Conservation (phyloP, 2,797 vertebrate species). For the Odontamblyopus rebecca region DNA sequence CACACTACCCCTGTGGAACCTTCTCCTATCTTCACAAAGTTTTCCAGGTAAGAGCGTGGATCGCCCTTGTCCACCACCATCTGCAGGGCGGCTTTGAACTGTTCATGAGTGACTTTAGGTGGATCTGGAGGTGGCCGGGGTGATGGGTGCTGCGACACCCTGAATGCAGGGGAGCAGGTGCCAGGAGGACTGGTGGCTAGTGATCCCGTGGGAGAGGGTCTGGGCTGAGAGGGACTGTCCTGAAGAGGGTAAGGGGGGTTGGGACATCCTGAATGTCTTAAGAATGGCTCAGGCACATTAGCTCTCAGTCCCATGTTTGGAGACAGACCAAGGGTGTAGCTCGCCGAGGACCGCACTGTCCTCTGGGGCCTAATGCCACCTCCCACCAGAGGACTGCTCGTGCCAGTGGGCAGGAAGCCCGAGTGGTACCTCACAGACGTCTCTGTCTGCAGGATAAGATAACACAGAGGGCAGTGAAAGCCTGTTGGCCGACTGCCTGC, state of each 20-base stretch:
- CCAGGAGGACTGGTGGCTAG: slow-evolving; percentile 89
- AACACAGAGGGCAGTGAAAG: slow-evolving; percentile 36
- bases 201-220: slow-evolving; percentile 90
- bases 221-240: slow-evolving; percentile 82
- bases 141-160: slow-evolving; percentile 79
- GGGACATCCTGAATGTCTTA: slow-evolving; percentile 83
- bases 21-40: slow-evolving; percentile 96
- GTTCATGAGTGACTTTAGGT: slow-evolving; percentile 92
- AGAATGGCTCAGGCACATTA: slow-evolving; percentile 74
- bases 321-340: slow-evolving; percentile 81
- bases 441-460: slow-evolving; percentile 70
- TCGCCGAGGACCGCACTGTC: slow-evolving; percentile 79
- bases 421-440: slow-evolving; percentile 75
- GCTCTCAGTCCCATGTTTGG: slow-evolving; percentile 80
- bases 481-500: slow-evolving; percentile 43
- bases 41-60: slow-evolving; percentile 91
- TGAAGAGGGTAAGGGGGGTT: slow-evolving; percentile 73
- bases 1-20: slow-evolving; percentile 98
- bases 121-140: slow-evolving; percentile 85
- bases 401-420: slow-evolving; percentile 77
- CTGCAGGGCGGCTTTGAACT: slow-evolving; percentile 96
- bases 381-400: slow-evolving; percentile 78
- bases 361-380: slow-evolving; percentile 73
- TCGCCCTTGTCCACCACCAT: slow-evolving; percentile 98
- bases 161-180: slow-evolving; percentile 90